Conservation (phyloP, 2,797 vertebrate genomes). For the Babyrousa celebensis region DNA sequence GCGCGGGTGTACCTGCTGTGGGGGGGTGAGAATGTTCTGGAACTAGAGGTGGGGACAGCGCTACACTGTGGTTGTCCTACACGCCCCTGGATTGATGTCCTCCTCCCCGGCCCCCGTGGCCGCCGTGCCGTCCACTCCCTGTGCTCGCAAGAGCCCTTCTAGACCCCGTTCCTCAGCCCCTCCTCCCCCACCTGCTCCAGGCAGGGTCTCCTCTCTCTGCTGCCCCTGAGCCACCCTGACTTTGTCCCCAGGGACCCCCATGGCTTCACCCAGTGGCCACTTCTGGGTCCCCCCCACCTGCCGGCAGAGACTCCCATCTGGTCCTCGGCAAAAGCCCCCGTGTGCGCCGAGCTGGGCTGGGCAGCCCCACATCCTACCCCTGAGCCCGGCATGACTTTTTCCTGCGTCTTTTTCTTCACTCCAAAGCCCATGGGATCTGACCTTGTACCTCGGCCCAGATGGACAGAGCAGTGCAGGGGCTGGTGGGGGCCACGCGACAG, state of each 20-base stretch:
- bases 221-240: neutral
- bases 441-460: too few species aligned
- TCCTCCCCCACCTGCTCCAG: neutral
- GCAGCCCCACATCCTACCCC: neutral
- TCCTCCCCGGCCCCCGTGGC: neutral
- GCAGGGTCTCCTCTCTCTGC: neutral
- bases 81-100: neutral
- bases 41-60: neutral
- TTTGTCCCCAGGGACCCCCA: neutral
- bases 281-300: neutral
- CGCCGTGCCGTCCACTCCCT: fast-evolving
- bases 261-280: fast-evolving
- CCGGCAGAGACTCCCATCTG: neutral
- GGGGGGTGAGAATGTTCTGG: fast-evolving
- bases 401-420: neutral
- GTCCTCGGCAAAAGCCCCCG: neutral
- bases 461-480: neutral
- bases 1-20: too few species aligned
- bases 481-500: neutral
- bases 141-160: neutral
- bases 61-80: fast-evolving
- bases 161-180: fast-evolving
- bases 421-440: neutral
- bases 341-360: neutral
- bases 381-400: neutral